Evolutionary conservation across 2,888 invertebrate species (phyloP), one percentile per base, ranked within the genome.

Genomic region (Psylliodes chrysocephalus): DNA sequence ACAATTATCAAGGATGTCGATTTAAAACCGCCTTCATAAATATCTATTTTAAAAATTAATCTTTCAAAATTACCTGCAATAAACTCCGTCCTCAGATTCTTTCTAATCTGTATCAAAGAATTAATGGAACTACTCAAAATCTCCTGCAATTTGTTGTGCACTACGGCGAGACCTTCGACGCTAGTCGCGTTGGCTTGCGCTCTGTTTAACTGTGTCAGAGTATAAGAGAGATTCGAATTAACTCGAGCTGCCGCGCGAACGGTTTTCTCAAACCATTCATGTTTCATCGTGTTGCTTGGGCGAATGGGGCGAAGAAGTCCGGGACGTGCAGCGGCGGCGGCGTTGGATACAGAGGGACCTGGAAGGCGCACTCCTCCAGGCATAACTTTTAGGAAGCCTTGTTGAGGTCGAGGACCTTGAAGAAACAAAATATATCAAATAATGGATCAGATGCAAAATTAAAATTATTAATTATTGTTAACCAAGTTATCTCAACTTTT

Each of bases 231-330:
- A 77, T 87, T 87, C 65, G 86, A 85, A 54, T 87, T 82, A 22
- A 87, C 84, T 66, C 87, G 85, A 22, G 86, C 83, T 0, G 87
- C 85, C 70, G 87, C 85, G 51, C 86, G 77, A 25, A 87, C 81
- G 67, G 87, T 88, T 70, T 85, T 87, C 63, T 87, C 83, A 72
- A 84, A 88, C 88, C 88, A 88, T 74, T 88, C 87, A 49, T 82
- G 79, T 66, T 78, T 69, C 40, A 70, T 73, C 4, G 74, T 35
- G 17, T 6, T 8, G 49, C 15, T 38, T 25, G 54, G 47, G 4
- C 54, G 35, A 6, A 42, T 8, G 10, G 15, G 42, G 6, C 42
- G 42, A 1, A 22, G 6, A 2, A 17, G 18, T n/a, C n/a, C n/a
- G n/a, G n/a, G 18, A 1, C 42, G 42, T 7, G 10, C 2, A 33